Conservation (phyloP, 2,113 vertebrate species). For the Nesoenas mayeri region DNA sequence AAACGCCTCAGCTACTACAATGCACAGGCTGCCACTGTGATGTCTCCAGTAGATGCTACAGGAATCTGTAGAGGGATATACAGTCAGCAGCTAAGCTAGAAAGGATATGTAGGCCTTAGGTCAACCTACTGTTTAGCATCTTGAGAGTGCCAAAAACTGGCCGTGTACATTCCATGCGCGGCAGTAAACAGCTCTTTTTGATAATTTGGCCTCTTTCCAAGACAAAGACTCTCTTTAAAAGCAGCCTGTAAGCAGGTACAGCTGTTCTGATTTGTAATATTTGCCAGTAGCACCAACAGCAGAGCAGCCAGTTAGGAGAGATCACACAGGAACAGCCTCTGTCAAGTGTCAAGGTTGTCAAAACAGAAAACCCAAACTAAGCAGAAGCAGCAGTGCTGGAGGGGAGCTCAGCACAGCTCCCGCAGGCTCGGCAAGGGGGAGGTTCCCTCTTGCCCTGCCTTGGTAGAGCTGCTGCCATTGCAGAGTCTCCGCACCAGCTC, state of each 20-base stretch:
- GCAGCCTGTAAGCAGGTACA: not conserved
- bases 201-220: not conserved
- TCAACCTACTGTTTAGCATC: not conserved
- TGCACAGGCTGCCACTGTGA: not conserved
- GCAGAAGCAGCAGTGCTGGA: not conserved
- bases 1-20: not conserved
- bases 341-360: not conserved
- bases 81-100: not conserved
- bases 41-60: not conserved
- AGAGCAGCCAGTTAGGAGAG: not conserved
- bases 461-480: not conserved
- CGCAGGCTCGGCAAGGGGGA: not conserved
- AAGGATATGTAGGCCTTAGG: fast-evolving
- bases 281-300: not conserved
- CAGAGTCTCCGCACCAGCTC: fast-evolving
- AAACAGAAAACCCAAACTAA: not conserved
- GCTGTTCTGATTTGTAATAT: not conserved
- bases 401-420: not conserved
- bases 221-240: not conserved
- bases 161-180: not conserved
- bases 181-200: not conserved
- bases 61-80: not conserved
- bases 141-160: not conserved
- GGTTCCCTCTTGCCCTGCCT: not conserved
- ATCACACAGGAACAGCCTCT: not conserved